Evolutionary conservation across 2,797 vertebrate species (phyloP), one percentile per base, ranked within the genome.

Genomic region (Darevskia mixta): DNA sequence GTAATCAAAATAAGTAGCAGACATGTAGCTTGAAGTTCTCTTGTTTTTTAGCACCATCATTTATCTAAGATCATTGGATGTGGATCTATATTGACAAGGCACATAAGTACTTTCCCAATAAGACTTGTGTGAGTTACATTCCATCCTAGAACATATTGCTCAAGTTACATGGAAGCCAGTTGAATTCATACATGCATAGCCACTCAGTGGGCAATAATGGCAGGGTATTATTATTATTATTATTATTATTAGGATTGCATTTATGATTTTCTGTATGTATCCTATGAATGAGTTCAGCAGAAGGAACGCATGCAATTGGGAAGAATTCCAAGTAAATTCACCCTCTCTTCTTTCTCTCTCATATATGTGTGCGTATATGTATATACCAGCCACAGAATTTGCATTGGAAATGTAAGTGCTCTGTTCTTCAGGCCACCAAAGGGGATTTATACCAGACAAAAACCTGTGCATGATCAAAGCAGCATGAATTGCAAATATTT

Each of bases 191-290:
- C 20, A 43, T 32, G 13, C 61, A 79, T 86, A 79, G 49, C 29
- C n/a, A 69, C 20, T 43, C 32, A 71, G 25, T 73, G 4, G 35
- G 29, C 7, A 32, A 80, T 35, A 43, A 75, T 38, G n/a, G 73
- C 7, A 49, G 10, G 55, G 17, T 72, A 41, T 82, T 0, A 2
- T 13, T 64, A 79, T 82, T 82, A 1, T 71, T 8, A 88, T 72
- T 0, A 2, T 15, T 64, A 79, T 82, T 82, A 1, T 71, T 8
- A 84, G 79, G 69, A 29, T n/a, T 84, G 10, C 1, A 87, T 79
- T 87, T 90, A 85, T 55, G 20, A 71, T 79, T 84, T 79, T 83
- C 0, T 58, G 78, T 76, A 88, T 55, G 83, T 91, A 88, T 91
- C 18, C 82, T 13, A 0, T 45, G 20, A 91, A 58, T 82, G 38